A percentile compares a stretch with the other conserved stretches of the same genome.
These are phyloP conservation scores for Latrodectus geometricus DNA, from an alignment of 1,140 invertebrate genomes.

Conservation along the genomic window DNA sequence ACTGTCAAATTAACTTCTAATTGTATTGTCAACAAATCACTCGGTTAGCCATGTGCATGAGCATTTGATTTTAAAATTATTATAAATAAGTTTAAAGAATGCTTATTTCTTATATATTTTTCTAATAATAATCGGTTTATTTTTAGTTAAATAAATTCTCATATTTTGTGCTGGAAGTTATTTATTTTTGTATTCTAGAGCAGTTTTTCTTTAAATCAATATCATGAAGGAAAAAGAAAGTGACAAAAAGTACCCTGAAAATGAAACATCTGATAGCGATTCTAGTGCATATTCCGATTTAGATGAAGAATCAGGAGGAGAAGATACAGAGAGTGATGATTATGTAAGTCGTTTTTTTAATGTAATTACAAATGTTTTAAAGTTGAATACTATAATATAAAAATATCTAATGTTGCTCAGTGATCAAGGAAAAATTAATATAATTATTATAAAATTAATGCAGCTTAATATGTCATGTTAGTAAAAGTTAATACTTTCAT, in stretches of 20 bases:
- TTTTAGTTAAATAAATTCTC: background rate
- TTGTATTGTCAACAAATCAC: background rate
- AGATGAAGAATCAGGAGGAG: slow-evolving; percentile 64
- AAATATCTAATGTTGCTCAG: too few species aligned
- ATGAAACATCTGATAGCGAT: slow-evolving; percentile 65
- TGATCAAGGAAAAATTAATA: too few species aligned
- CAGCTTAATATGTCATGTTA: too few species aligned
- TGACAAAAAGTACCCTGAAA: background rate
- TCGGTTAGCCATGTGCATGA: background rate
- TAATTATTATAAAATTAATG: too few species aligned
- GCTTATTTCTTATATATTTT: background rate
- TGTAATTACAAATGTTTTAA: too few species aligned
- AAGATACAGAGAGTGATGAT: too few species aligned
- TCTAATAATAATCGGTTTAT: background rate
- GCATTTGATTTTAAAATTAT: background rate
- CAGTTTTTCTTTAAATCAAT: background rate
- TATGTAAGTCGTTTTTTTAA: too few species aligned
- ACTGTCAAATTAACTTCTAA: background rate
- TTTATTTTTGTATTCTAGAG: background rate
- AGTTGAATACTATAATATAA: too few species aligned
- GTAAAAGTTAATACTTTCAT: too few species aligned
- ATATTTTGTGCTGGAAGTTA: background rate
- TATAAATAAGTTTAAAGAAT: background rate
- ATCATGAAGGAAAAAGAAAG: background rate
- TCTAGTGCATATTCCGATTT: slow-evolving; percentile 69